A percentile compares a stretch with the other conserved stretches of the same genome.
phyloP scores from a whole-genome alignment of 2,888 invertebrate species.

The Mechanitis mazaeus region DNA sequence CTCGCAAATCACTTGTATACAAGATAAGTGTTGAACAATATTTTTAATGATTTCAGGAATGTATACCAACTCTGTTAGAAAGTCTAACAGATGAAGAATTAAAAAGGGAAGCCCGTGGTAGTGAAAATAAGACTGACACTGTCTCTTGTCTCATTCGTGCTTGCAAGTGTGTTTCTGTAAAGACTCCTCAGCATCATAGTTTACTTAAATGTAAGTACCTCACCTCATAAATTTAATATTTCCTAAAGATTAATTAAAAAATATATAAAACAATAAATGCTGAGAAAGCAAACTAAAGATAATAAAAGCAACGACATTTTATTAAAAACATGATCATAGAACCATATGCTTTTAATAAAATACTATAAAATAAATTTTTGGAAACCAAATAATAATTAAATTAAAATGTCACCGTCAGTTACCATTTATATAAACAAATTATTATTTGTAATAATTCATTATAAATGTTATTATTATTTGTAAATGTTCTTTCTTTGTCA shows the following conservation, averaged over 20 bases:
- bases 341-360: too few relatives aligned
- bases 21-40: neutral
- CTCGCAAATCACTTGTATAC: neutral
- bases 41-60: slow-evolving; percentile 78
- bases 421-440: too few relatives aligned
- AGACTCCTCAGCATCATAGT: slow-evolving; percentile 89
- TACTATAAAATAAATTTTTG: too few relatives aligned
- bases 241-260: neutral
- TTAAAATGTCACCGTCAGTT: too few relatives aligned
- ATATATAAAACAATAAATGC: too few relatives aligned
- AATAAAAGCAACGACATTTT: too few relatives aligned
- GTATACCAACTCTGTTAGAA: slow-evolving; percentile 92
- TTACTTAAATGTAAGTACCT: slow-evolving; percentile 72
- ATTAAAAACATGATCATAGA: too few relatives aligned
- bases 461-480: neutral
- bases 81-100: slow-evolving; percentile 96
- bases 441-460: neutral
- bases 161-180: slow-evolving; percentile 90
- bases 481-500: slow-evolving; percentile 14
- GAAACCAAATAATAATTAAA: too few relatives aligned
- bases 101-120: slow-evolving; percentile 94
- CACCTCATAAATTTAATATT: neutral
- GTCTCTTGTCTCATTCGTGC: slow-evolving; percentile 96
- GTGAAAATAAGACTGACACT: slow-evolving; percentile 96
- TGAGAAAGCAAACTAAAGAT: too few relatives aligned